Evolutionary conservation across 2,888 invertebrate genomes (phyloP).

Genomic region (Sepioteuthis lessoniana): DNA sequence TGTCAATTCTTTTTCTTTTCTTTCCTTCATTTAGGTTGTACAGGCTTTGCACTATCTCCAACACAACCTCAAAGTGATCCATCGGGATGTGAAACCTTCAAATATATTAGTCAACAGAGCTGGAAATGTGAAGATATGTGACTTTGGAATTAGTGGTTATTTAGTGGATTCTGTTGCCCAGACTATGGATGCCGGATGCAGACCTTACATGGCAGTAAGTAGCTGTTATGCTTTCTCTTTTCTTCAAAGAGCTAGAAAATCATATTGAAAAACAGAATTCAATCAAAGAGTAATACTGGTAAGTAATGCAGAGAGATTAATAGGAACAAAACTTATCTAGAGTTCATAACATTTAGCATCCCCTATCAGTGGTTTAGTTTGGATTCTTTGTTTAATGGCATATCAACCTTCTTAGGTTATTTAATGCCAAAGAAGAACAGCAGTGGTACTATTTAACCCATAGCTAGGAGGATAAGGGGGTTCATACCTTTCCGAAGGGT

Average conservation of each 20-base stretch:
- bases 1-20: neutral
- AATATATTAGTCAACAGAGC: constrained; percentile 94
- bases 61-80: constrained; percentile 91
- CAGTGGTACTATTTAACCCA: too few species aligned
- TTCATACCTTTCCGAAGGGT: too few species aligned
- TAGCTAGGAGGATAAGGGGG: too few species aligned
- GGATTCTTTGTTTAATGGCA: too few species aligned
- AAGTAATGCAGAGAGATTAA: too few species aligned
- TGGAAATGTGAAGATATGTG: constrained; percentile 98
- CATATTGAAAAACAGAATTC: too few species aligned
- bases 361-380: too few species aligned
- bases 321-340: too few species aligned
- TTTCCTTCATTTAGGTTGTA: constrained; percentile 80
- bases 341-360: too few species aligned
- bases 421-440: too few species aligned
- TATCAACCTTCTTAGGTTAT: too few species aligned
- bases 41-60: constrained; percentile 95
- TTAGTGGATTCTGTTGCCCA: constrained; percentile 97
- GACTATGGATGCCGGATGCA: constrained; percentile 97
- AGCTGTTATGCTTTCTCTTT: constrained; percentile 38
- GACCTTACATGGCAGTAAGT: constrained; percentile 96
- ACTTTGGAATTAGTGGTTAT: constrained; percentile 98
- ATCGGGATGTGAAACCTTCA: constrained; percentile 97
- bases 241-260: neutral
- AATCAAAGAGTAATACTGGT: too few species aligned